Evolutionary conservation across 2,113 vertebrate genomes (phyloP).

Genomic region (Ondatra zibethicus): DNA sequence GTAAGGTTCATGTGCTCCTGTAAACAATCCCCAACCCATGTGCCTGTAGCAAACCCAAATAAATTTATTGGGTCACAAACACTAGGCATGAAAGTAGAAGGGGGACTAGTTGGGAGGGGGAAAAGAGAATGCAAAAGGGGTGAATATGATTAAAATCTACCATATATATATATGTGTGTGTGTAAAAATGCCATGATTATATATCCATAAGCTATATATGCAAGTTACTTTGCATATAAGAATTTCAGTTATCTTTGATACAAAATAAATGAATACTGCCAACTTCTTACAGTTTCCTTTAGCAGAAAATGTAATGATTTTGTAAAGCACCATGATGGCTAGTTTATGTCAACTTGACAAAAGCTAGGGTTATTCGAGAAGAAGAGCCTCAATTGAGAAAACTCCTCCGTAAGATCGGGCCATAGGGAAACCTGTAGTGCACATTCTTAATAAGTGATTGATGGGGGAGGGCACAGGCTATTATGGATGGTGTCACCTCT

Average conservation of each 20-base stretch:
- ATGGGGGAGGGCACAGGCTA: neutral
- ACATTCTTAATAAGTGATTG: neutral
- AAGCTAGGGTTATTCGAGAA: neutral
- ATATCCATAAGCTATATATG: neutral
- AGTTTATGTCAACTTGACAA: neutral
- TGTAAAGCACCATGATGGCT: neutral
- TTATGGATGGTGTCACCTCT: neutral
- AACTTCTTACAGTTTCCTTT: neutral
- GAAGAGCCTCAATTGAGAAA: neutral
- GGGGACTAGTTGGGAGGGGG: neutral
- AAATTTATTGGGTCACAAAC: neutral
- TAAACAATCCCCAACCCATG: neutral
- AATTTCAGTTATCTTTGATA: neutral
- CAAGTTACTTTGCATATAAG: slow-evolving; percentile 30
- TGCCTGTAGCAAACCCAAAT: neutral
- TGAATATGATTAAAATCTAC: neutral
- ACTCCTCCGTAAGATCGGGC: neutral
- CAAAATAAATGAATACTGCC: neutral
- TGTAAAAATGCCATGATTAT: neutral
- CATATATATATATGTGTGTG: neutral
- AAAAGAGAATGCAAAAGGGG: neutral
- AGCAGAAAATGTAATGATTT: slow-evolving; percentile 42
- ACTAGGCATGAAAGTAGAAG: neutral
- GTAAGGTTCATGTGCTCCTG: too few species aligned
- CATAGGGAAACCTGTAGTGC: neutral